Evolutionary conservation across 2,113 vertebrate genomes (phyloP), one percentile per base, ranked within the genome.

Genomic region (Verasper variegatus): DNA sequence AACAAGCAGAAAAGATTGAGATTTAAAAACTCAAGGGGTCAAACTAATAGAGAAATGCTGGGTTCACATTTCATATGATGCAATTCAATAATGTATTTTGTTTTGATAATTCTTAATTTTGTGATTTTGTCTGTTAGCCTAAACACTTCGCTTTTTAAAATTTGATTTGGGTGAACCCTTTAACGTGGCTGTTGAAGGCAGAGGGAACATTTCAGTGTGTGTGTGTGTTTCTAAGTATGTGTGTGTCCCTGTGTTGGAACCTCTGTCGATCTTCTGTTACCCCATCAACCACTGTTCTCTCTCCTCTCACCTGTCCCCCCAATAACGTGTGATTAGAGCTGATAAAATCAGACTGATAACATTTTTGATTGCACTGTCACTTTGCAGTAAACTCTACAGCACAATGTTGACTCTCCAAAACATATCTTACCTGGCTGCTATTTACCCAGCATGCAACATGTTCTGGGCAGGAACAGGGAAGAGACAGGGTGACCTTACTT

Each of bases 401-500:
- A 47, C 27, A 57, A 73, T 82, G 58, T 80, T 85, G 68, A 87
- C 74, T 71, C 63, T 65, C 37, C 70, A 68, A 68, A 71, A 81
- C 60, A 74, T 89, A 87, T 89, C 81, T 11, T 26, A 62, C 55
- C n/a, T 68, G 56, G 47, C 7, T 60, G 49, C 61, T 85, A 67
- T 87, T 82, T 82, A 82, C 77, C 18, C 77, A 79, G 52, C 63
- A 76, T 78, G 80, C 71, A 85, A 59, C 77, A 47, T 37, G 76
- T 71, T 72, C 68, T 73, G 52, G 2, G 14, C 27, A 71, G 40
- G 47, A 80, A 62, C 63, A 58, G 60, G 66, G 62, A 45, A 83
- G 73, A 59, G 18, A 66, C 82, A 85, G 31, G 10, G 69, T 89
- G 77, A 89, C 88, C 85, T 86, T 73, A 75, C 40, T 45, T 45